Evolutionary conservation across 2,113 vertebrate species (phyloP), one percentile per base, ranked within the genome.

Genomic region (Phainopepla nitens): DNA sequence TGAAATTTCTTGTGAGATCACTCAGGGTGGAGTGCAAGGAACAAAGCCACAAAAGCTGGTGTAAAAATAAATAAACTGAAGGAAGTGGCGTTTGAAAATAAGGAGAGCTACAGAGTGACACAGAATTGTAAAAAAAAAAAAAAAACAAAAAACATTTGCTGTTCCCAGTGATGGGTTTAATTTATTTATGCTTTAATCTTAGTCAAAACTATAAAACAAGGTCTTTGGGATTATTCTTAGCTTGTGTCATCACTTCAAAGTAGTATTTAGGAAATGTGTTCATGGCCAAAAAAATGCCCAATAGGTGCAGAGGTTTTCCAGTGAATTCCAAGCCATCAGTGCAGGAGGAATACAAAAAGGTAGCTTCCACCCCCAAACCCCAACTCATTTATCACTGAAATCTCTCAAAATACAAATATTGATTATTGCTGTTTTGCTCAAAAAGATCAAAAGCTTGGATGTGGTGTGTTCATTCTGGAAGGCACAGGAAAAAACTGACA

Each of bases 1-100:
- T 90, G 85, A 65, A 92, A 87, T 93, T 96, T 89, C 90, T 85
- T 53, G 51, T 96, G 90, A 92, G 72, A 72, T 96, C 90, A 94
- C 20, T 80, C 54, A 10, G 57, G 44, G 81, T 75, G 23, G 36
- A 84, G 69, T 36, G 56, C 49, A 78, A 91, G 12, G 51, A 22
- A 83, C 22, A 83, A 81, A 75, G 36, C 6, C 64, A 89, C 45
- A 83, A 92, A 81, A 86, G 23, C 31, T 35, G 13, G 8, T 36
- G 44, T 12, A 60, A 92, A 94, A 83, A 82, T 61, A 91, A 86
- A 65, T 44, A 70, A 92, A 49, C 23, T 20, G 64, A 83, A n/a
- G n/a, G 64, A 90, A 89, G 41, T 29, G 68, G 49, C 36, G 4
- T 66, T 47, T 87, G 49, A 84, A 71, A 93, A 89, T 47, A 90